Percentiles rank a stretch among this genome's conserved stretches.
These are phyloP conservation scores for Rhagoletis zephyria DNA, from an alignment of 1,140 invertebrate species.

Conservation along the genomic window DNA sequence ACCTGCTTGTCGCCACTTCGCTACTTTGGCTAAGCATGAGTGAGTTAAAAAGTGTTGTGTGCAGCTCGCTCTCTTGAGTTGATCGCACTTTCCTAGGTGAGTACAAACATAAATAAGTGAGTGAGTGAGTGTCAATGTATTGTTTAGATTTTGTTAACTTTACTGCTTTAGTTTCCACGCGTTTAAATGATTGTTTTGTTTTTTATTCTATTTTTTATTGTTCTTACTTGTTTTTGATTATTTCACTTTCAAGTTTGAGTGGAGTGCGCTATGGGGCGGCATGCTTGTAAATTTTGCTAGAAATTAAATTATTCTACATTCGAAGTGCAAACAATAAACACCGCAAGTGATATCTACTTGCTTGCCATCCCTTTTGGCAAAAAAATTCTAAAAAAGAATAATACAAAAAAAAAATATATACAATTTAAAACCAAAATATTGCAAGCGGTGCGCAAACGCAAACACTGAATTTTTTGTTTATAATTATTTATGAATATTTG, in stretches of 20 bases:
- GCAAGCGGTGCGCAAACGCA: neutral
- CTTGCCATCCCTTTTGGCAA: neutral
- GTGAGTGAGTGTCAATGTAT: conserved; percentile 15
- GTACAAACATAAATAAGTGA: neutral
- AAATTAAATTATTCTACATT: conserved; percentile 50
- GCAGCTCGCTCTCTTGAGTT: neutral
- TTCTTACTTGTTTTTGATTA: neutral
- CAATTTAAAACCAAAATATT: neutral
- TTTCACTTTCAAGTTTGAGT: conserved; percentile 23
- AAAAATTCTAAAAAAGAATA: neutral
- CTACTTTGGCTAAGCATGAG: neutral
- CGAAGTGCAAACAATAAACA: conserved; percentile 47
- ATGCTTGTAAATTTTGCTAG: conserved; percentile 3
- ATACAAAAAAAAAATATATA: neutral
- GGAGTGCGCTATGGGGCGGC: conserved; percentile 18
- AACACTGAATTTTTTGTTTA: neutral
- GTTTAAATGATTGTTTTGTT: neutral
- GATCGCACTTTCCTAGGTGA: neutral
- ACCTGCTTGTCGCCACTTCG: neutral
- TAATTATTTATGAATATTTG: neutral
- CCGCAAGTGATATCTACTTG: neutral
- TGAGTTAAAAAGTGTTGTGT: neutral
- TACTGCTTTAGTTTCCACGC: conserved; percentile 25
- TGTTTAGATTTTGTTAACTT: neutral
- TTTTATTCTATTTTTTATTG: neutral